Percentiles rank a stretch among this genome's conserved stretches.
Evolutionary conservation across 2,797 vertebrate species (phyloP).

Genomic region (Falco biarmicus): DNA sequence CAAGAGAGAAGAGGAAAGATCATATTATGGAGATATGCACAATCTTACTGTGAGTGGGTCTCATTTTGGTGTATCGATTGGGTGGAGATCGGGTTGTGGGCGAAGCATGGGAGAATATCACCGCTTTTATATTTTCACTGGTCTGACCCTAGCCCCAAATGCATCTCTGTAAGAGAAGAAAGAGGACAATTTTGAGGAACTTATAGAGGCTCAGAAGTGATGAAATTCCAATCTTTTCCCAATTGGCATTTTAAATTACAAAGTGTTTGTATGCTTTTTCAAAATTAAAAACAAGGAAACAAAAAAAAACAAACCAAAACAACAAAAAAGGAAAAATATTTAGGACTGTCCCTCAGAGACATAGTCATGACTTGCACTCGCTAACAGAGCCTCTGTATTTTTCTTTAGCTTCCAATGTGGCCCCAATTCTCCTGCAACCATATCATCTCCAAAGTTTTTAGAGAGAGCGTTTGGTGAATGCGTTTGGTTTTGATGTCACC

Average conservation of each 20-base stretch:
- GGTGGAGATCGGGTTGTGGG: slow-evolving; percentile 67
- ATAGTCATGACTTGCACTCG: slow-evolving; percentile 28
- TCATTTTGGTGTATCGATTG: slow-evolving; percentile 70
- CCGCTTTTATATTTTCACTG: slow-evolving; percentile 52
- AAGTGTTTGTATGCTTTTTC: neutral
- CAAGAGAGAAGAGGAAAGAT: slow-evolving; percentile 75
- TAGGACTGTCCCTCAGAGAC: slow-evolving; percentile 40
- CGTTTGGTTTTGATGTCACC: slow-evolving; percentile 65
- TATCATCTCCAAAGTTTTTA: slow-evolving; percentile 12
- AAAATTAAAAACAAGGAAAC: neutral
- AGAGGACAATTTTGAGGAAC: slow-evolving; percentile 13
- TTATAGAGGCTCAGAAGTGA: slow-evolving; percentile 4
- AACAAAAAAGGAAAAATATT: neutral
- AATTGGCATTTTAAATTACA: neutral
- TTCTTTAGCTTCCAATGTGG: neutral
- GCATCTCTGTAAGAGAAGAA: slow-evolving; percentile 51
- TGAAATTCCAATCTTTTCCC: neutral
- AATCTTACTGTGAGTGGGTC: slow-evolving; percentile 76
- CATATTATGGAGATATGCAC: slow-evolving; percentile 75
- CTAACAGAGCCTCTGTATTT: neutral
- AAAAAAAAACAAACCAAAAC: neutral
- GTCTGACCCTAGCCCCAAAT: slow-evolving; percentile 66
- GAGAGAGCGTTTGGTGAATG: slow-evolving; percentile 54
- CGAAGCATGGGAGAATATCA: slow-evolving; percentile 62
- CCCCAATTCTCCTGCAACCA: neutral